These are phyloP conservation scores for Osmerus mordax DNA, from an alignment of 2,113 vertebrate species.

Conservation along the genomic window DNA sequence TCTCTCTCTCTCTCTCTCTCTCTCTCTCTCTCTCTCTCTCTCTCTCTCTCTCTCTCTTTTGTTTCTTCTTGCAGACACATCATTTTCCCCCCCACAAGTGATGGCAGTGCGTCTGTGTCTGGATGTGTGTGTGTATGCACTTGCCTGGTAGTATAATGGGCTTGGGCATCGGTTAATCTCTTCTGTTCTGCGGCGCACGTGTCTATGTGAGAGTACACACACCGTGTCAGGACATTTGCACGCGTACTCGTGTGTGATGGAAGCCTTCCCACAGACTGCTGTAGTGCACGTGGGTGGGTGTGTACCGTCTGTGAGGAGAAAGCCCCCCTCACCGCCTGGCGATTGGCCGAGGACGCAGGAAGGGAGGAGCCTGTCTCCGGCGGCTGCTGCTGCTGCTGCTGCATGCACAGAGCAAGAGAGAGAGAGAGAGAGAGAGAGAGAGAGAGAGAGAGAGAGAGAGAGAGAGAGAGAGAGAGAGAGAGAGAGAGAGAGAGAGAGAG, in stretches of 20 bases:
- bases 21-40: not conserved
- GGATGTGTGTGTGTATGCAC: not conserved
- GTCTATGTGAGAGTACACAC: constrained; percentile 21
- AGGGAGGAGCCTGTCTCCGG: constrained; percentile 24
- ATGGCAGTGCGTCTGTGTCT: not conserved
- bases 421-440: constrained; percentile 13
- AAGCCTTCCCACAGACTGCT: constrained; percentile 16
- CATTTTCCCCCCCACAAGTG: constrained; percentile 1
- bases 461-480: not conserved
- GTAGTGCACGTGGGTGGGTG: constrained; percentile 30
- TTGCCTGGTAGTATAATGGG: not conserved
- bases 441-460: constrained; percentile 3
- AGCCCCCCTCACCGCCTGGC: constrained; percentile 3
- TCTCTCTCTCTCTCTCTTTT: constrained; percentile 2
- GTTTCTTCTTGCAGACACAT: too few species aligned
- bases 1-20: not conserved
- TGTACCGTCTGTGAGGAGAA: constrained; percentile 20
- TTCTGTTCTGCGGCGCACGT: constrained; percentile 17
- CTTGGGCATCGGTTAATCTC: not conserved
- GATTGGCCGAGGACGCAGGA: constrained; percentile 32
- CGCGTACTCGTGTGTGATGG: constrained; percentile 12
- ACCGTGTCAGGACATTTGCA: constrained; percentile 14
- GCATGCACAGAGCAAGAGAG: not conserved
- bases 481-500: not conserved
- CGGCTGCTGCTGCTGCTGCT: not conserved